Conservation (phyloP, 2,113 vertebrate genomes). For the Phylloscopus trochiloides region DNA sequence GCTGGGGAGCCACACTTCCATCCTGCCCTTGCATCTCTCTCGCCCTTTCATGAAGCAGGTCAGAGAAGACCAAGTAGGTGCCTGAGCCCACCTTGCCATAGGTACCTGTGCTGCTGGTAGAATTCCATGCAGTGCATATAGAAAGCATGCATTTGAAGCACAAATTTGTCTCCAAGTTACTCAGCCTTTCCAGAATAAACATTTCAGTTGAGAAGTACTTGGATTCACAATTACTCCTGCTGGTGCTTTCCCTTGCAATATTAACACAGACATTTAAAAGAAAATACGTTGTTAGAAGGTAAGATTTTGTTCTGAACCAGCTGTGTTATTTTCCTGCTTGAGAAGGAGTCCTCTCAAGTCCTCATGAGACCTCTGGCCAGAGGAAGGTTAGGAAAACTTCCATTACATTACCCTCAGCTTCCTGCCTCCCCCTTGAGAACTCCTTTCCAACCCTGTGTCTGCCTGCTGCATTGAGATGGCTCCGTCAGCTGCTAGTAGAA, state of each 20-base stretch:
- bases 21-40: neutral
- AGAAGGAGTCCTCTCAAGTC: too few relatives aligned
- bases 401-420: neutral
- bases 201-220: neutral
- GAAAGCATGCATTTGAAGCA: neutral
- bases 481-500: neutral
- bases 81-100: neutral
- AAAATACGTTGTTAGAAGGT: neutral
- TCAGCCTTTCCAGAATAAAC: neutral
- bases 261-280: neutral
- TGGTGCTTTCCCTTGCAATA: neutral
- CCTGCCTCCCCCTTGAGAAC: neutral
- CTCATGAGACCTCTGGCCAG: neutral
- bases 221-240: neutral
- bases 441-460: neutral
- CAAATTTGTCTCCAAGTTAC: neutral
- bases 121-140: neutral
- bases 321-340: neutral
- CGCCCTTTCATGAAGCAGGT: neutral
- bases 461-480: neutral
- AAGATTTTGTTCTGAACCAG: neutral
- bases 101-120: neutral
- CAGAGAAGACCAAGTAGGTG: neutral
- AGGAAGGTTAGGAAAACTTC: neutral
- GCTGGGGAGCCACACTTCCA: neutral